Evolutionary conservation across 2,797 vertebrate genomes (phyloP).

Genomic region (Falco naumanni): DNA sequence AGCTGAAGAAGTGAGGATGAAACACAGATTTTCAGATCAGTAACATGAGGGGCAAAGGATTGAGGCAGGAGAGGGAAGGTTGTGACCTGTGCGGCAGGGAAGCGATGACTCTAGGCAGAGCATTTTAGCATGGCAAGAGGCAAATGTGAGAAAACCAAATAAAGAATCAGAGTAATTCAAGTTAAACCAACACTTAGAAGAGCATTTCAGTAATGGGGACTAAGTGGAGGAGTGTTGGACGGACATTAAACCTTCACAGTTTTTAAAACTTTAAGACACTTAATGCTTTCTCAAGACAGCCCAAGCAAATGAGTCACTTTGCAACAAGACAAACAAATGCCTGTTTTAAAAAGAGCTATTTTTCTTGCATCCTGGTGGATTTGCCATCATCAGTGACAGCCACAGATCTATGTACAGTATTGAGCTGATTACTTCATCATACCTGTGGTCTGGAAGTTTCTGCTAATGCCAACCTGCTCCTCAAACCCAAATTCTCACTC

Average conservation of each 20-base stretch:
- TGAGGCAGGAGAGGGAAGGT: neutral
- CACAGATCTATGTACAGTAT: neutral
- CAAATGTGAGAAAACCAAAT: neutral
- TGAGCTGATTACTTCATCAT: neutral
- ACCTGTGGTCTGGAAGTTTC: neutral
- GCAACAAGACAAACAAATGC: neutral
- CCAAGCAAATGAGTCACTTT: slow-evolving; percentile 10
- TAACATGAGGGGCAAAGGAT: neutral
- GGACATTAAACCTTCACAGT: neutral
- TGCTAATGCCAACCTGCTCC: neutral
- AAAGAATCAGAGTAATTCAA: neutral
- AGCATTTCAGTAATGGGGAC: neutral
- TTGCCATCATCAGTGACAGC: neutral
- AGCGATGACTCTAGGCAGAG: neutral
- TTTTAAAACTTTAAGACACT: neutral
- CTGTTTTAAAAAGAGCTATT: neutral
- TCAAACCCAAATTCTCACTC: neutral
- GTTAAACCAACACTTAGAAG: neutral
- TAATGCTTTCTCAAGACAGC: neutral
- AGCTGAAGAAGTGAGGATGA: neutral
- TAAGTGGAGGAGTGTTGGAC: neutral
- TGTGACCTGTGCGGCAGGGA: neutral
- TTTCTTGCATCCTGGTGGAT: neutral
- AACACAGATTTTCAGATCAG: neutral
- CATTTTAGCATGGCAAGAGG: neutral